Evolutionary conservation across 2,888 invertebrate genomes (phyloP).

Genomic region (Tetragnatha montana): DNA sequence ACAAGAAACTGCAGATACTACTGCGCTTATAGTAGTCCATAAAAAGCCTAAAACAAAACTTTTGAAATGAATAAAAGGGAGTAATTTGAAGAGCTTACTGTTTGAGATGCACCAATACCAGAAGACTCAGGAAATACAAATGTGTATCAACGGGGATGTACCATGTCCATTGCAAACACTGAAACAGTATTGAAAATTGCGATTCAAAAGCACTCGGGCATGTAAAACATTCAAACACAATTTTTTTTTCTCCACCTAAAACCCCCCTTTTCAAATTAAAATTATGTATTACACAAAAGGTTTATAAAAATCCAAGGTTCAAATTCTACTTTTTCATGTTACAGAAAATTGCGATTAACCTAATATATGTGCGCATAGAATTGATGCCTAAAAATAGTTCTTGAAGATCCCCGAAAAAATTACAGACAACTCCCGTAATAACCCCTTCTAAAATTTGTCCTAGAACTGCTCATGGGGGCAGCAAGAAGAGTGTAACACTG

Average conservation of each 20-base stretch:
- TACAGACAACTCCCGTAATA: too few species aligned
- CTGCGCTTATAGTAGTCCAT: background rate
- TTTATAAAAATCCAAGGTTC: too few species aligned
- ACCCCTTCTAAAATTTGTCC: too few species aligned
- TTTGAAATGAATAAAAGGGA: background rate
- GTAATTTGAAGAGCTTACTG: slow-evolving; percentile 25
- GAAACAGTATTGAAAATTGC: background rate
- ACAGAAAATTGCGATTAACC: too few species aligned
- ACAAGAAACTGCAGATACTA: background rate
- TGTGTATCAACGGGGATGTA: slow-evolving; percentile 63
- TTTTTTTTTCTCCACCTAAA: background rate
- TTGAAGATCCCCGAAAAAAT: too few species aligned
- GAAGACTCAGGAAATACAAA: slow-evolving; percentile 55
- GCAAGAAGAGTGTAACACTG: too few species aligned
- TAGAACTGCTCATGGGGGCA: too few species aligned
- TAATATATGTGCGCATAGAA: too few species aligned
- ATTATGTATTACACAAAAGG: too few species aligned
- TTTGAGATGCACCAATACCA: slow-evolving; percentile 63
- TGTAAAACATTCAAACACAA: background rate
- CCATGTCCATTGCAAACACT: slow-evolving; percentile 67
- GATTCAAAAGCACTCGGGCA: too few species aligned
- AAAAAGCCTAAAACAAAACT: background rate
- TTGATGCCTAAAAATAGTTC: too few species aligned
- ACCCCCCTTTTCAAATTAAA: background rate
- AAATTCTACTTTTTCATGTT: too few species aligned